A percentile compares a stretch with the other conserved stretches of the same genome.
Evolutionary conservation across 2,113 vertebrate genomes (phyloP).

Genomic region (Panthera leo): DNA sequence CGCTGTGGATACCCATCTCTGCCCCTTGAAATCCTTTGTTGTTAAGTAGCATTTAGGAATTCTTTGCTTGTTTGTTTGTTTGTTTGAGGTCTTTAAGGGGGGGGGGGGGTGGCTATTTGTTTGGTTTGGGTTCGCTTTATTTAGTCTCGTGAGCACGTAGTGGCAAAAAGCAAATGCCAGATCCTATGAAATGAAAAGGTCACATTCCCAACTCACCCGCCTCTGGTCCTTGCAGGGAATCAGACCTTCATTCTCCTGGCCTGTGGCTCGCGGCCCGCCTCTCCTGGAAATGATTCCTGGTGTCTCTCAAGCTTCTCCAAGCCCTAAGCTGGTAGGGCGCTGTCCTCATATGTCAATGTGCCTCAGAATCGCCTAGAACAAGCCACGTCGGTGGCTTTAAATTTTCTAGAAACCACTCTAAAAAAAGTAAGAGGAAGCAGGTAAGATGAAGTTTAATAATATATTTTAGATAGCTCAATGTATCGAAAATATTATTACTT

Average conservation of each 20-base stretch:
- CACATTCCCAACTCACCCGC: background rate
- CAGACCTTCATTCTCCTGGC: background rate
- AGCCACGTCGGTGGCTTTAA: background rate
- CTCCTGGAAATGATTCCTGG: background rate
- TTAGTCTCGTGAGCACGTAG: background rate
- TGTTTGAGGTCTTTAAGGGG: background rate
- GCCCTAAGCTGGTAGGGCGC: background rate
- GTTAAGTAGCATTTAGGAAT: background rate
- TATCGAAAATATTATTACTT: background rate
- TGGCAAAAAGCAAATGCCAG: background rate
- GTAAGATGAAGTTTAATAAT: background rate
- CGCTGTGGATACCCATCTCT: too few species aligned
- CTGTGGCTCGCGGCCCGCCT: rapidly evolving
- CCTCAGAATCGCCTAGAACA: background rate
- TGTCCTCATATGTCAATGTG: background rate
- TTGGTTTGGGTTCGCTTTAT: background rate
- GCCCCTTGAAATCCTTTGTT: too few species aligned
- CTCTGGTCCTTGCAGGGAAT: too few species aligned
- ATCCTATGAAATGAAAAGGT: background rate
- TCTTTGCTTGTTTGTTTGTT: background rate
- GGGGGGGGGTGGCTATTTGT: background rate
- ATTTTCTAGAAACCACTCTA: background rate
- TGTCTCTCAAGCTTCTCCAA: background rate
- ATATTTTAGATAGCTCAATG: background rate
- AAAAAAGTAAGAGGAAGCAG: background rate